These are phyloP conservation scores for Gavia stellata DNA, from an alignment of 2,113 vertebrate genomes.

Conservation along the genomic window DNA sequence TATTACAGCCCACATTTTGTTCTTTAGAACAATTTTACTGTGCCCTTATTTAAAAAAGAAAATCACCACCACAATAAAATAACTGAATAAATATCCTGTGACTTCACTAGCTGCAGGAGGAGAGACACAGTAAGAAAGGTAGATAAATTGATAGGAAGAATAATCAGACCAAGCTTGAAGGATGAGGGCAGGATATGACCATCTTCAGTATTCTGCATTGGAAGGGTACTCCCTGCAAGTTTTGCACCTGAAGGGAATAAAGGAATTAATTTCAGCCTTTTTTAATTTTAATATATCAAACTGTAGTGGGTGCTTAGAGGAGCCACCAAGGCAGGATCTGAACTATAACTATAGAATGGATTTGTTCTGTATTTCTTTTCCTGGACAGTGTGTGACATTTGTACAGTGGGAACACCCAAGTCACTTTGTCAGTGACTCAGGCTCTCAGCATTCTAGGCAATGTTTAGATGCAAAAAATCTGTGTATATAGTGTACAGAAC, in stretches of 20 bases:
- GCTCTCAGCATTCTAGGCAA: not conserved
- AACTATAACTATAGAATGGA: not conserved
- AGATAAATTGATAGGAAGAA: not conserved
- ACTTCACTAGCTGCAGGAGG: not conserved
- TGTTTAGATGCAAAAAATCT: not conserved
- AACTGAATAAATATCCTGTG: not conserved
- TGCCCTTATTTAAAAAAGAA: not conserved
- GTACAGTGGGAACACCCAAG: not conserved
- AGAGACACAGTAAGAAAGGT: not conserved
- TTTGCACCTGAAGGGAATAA: not conserved
- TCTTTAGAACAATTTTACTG: not conserved
- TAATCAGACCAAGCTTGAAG: not conserved
- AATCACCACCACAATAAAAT: not conserved
- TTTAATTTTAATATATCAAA: not conserved
- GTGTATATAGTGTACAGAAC: not conserved
- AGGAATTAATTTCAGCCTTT: not conserved
- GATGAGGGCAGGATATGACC: not conserved
- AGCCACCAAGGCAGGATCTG: not conserved
- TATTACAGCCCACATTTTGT: not conserved
- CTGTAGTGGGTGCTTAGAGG: not conserved
- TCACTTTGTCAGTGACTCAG: not conserved
- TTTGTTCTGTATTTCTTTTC: not conserved
- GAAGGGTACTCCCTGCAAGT: conserved; percentile 50
- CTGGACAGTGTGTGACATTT: not conserved
- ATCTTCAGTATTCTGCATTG: conserved; percentile 31